Evolutionary conservation across 2,888 invertebrate genomes (phyloP), one percentile per base, ranked within the genome.

Genomic region (Coelinius sp.): DNA sequence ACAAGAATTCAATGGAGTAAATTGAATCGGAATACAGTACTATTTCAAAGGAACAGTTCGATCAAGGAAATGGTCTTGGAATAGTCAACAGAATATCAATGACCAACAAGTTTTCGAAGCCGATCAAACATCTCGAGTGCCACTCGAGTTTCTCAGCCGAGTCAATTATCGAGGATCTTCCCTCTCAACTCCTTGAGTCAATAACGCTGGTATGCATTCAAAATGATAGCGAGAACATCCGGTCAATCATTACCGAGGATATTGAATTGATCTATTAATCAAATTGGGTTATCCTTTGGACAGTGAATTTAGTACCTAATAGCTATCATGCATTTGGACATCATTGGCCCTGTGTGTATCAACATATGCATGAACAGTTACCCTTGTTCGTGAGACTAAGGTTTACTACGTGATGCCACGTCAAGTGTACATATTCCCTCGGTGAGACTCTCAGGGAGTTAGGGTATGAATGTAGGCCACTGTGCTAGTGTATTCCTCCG

Each of bases 401-500:
- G 17, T 59, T 35, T 20, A 31, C 59, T 31, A 25, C 31, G 7
- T 59, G 35, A 59, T 46, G 14, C 62, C 59, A 62, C 62, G 62
- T 70, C 59, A 25, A 59, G 31, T 59, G 35, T 14, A 20, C 35
- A 59, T n/a, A n/a, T 35, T 59, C 20, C 59, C 12, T n/a, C 20
- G 8, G 12, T 59, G 31, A 17, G 7, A 31, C 31, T 22, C 3
- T 10, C 59, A 27, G 20, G 49, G 27, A 44, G 52, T 22, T n/a
- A n/a, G 31, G 22, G n/a, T 31, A 59, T 66, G 59, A 46, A 71
- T 66, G 71, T 71, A 71, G 71, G 66, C 35, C 59, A 66, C 46
- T 59, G 31, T 41, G 35, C 59, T 56, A 31, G 41, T 14, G 64
- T 56, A 56, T 65, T 56, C 41, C 27, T 66, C n/a, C 46, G 59